Base-by-base conservation (phyloP, 2,888 invertebrate species). In the Peribatodes rhomboidaria region DNA sequence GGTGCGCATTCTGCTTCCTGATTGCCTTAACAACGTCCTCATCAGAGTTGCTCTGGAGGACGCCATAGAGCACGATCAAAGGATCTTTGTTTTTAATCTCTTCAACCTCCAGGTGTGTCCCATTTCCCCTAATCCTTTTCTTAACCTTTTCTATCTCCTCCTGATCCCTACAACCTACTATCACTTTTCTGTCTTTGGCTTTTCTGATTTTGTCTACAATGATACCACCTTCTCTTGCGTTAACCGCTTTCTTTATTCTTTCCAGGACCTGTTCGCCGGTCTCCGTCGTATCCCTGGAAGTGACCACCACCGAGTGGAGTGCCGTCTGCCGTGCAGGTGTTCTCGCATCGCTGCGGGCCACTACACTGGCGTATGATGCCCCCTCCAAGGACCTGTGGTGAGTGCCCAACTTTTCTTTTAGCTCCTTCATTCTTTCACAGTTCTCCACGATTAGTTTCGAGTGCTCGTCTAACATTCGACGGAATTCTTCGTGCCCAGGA, bases 391-490 rank as follows among this genome's bases (percentile, higher is more conserved):
- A n/a, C n/a, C n/a, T n/a, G n/a, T n/a, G n/a, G n/a, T 10, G 1
- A 14, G 27, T n/a, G n/a, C n/a, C 47, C 0, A 27, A n/a, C 20
- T 6, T 20, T 20, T 46, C 46, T 6, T 46, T 10, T 13, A 18
- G 31, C 13, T 18, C 18, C 14, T 41, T 41, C 27, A 53, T 53
- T 14, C 39, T 7, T 9, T 9, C 10, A 8, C 41, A 41, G n/a
- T 27, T 39, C 10, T 53, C 53, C 3, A 14, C 14, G 16, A 41
- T 0, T 1, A 53, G 9, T 11, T 14, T 22, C 1, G 3, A 27
- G 2, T 53, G 39, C 9, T 14, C 27, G 0, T 22, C 41, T 67
- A 68, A 69, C 69, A 74, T 72, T n/a, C n/a, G n/a, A n/a, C n/a
- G n/a, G n/a, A n/a, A n/a, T n/a, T n/a, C n/a, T n/a, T n/a, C n/a